Base-by-base conservation (phyloP, 2,113 vertebrate genomes). In the Euleptes europaea region DNA sequence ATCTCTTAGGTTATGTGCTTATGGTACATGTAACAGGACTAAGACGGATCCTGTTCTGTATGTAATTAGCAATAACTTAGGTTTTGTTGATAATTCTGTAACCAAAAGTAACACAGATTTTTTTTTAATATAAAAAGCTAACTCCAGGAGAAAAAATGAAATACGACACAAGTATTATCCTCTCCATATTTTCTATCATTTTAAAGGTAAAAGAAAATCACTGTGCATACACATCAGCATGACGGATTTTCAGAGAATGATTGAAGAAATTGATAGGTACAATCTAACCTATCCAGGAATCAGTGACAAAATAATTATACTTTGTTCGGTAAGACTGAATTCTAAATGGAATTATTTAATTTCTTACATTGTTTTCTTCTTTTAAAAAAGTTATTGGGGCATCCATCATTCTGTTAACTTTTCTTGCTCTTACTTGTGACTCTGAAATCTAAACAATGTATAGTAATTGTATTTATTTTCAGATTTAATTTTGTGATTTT, bases 381-480 rank as follows among this genome's bases (percentile, higher is more conserved):
- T 54, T 77, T 0, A 0, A 54, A 54, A 54, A 54, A 17, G 51
- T 54, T 54, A 13, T 54, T 23, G 5, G 44, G 15, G 0, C 54
- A 82, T 70, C 84, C 63, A 72, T 86, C 90, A 90, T 33, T 71
- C 5, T 63, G 84, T 90, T 19, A 82, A 19, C n/a, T 87, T 87
- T 35, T 78, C 14, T 78, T 11, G 54, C 44, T 69, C 77, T 90
- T 69, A 83, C 70, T 69, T 47, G 73, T 73, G 54, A 80, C 87
- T 85, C 44, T 78, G 44, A 84, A 57, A 47, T 51, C 78, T 17
- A 82, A 71, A 88, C 44, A 70, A 84, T 90, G 89, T 88, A 83
- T 70, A 89, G 57, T 6, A 49, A 81, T n/a, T n/a, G n/a, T n/a
- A n/a, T n/a, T n/a, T n/a, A n/a, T n/a, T n/a, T n/a, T n/a, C n/a